Evolutionary conservation across 2,113 vertebrate species (phyloP), one percentile per base, ranked within the genome.

Genomic region (Myotis davidii): DNA sequence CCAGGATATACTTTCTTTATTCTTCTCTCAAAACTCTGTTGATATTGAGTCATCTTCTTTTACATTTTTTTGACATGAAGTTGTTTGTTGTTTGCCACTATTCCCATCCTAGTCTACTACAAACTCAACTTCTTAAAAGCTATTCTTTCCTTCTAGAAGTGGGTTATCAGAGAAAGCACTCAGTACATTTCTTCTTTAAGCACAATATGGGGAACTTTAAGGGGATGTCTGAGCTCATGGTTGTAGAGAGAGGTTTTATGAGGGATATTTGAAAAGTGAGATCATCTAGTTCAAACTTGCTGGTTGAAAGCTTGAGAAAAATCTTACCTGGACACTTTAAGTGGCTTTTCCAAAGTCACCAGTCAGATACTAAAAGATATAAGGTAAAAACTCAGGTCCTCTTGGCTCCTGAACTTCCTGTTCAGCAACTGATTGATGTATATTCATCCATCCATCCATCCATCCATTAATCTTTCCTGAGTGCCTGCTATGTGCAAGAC

Each of bases 281-380:
- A 76, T 77, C 48, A 85, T 72, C 18, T 72, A 54, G n/a, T 54
- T 27, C 64, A 85, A 72, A 67, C 14, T 48, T 83, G 25, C 7
- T 56, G 37, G 27, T 37, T 95, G 61, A 76, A 7, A 81, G 13
- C 17, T 72, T 95, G 72, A 79, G 45, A 83, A 94, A 83, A 90
- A 73, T 37, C 23, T 32, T 25, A 45, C 32, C 48, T 20, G 67
- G 21, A 82, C 9, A 32, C 32, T 25, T 8, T 5, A 29, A 73
- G 39, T 39, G 37, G 8, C 29, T 85, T 81, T 61, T 79, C 79
- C 52, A 95, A 76, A 25, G n/a, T n/a, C 70, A 82, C 3, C 45
- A 32, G 25, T 87, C 64, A 92, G 45, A 72, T 67, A 25, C 4
- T 59, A 56, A 65, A 94, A 86, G 42, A 70, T 6, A 9, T 74